Evolutionary conservation across 2,888 invertebrate genomes (phyloP), one percentile per base, ranked within the genome.

Genomic region (Seira musarum): DNA sequence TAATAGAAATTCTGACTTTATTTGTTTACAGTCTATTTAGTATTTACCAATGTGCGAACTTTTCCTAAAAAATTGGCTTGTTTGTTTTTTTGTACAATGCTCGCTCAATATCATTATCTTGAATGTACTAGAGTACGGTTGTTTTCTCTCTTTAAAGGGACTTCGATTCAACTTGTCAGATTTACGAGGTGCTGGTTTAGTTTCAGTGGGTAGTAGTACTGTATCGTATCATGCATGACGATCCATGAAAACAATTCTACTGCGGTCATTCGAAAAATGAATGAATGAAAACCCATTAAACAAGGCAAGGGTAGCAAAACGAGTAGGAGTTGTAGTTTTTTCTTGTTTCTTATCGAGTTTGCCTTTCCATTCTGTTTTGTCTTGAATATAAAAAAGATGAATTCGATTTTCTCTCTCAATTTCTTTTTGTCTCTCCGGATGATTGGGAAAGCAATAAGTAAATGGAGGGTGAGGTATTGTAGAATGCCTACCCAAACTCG

Each of bases 121-220:
- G 13, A 8, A n/a, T n/a, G n/a, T n/a, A n/a, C 40, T 40, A 13
- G 6, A 40, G 40, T 40, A 40, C 13, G 13, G 13, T 40, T 40
- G 40, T 40, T 40, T 40, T 40, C 13, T 13, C 13, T 40, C 40
- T 40, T 6, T 40, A 40, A 40, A 40, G 61, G 61, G n/a, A 49
- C 24, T 75, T 75, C 66, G 66, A 61, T 68, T 68, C 75, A 75
- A 75, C 61, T 60, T 75, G 75, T 68, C 75, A 75, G 75, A 75
- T 75, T 75, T 75, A 75, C 75, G 75, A 75, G 75, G 75, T 68
- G 68, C 46, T 40, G 40, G 40, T 6, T 40, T 40, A n/a, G n/a
- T n/a, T n/a, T n/a, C n/a, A n/a, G n/a, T n/a, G n/a, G n/a, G n/a
- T n/a, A n/a, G n/a, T n/a, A n/a, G n/a, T n/a, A n/a, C n/a, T n/a